Evolutionary conservation across 1,140 invertebrate genomes (phyloP), one percentile per base, ranked within the genome.

Genomic region (Penaeus japonicus): DNA sequence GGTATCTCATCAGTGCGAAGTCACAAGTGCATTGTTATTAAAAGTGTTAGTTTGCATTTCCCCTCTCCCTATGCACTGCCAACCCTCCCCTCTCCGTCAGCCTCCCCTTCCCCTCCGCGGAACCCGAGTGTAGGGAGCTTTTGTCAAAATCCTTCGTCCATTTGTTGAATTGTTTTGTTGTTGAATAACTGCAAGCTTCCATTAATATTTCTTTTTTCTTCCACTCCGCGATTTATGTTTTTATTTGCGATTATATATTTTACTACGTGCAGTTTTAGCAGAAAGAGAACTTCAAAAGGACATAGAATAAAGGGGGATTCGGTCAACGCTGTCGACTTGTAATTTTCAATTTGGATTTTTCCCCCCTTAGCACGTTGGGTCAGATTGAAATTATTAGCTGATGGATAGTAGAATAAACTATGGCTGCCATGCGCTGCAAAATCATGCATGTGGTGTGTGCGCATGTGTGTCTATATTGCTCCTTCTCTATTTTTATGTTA

Each of bases 21-120:
- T 83, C 86, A 88, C 86, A 88, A 88, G 86, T 88, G 86, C 86
- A 88, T 88, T 83, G 86, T 88, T 88, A 88, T 88, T 88, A 88
- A 88, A 88, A 88, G 86, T 88, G 86, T 88, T 88, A 88, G 86
- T 88, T 83, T 88, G 86, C 86, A 88, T 88, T 88, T 88, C 80
- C 86, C 86, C 86, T 88, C 86, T 83, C 86, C 80, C 86, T 88
- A 88, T 88, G 86, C 86, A 88, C 57, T 24, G 86, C 65, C 65
- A 73, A 32, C 24, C 65, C 65, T 32, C 65, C 32, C 65, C 24
- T 30, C 65, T 17, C 65, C 65, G 24, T 32, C 24, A 17, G 53
- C 80, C 79, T 75, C 79, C 79, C 86, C 79, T 75, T 79, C 73
- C 80, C 70, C 79, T 57, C 22, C 53, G 47, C 62, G 84, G 86